Evolutionary conservation across 2,888 invertebrate species (phyloP).

Genomic region (Cactoblastis cactorum): DNA sequence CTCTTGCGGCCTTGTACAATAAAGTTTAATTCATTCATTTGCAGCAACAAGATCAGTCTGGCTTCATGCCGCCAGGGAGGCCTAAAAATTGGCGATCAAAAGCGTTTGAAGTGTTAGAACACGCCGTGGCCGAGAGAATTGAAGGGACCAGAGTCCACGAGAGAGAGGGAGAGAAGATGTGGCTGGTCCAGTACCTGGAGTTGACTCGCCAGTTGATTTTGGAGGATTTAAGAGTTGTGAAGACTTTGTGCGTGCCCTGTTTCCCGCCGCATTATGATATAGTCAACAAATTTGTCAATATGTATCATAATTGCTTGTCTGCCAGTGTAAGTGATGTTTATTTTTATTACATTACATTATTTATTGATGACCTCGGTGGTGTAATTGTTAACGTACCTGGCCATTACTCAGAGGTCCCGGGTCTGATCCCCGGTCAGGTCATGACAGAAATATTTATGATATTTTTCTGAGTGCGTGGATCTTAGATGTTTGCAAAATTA

Average conservation of each 20-base stretch:
- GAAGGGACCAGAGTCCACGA: conserved; percentile 98
- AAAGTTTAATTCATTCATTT: too few relatives aligned
- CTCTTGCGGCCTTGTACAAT: too few relatives aligned
- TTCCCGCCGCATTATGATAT: conserved; percentile 98
- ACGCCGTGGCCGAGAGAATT: conserved; percentile 89
- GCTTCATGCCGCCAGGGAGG: conserved; percentile 95
- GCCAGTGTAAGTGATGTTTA: conserved; percentile 80
- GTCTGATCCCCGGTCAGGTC: too few relatives aligned
- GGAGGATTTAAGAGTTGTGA: conserved; percentile 94
- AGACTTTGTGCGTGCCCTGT: conserved; percentile 93
- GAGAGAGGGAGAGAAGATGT: conserved; percentile 93
- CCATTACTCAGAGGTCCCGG: too few relatives aligned
- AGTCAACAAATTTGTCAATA: conserved; percentile 91
- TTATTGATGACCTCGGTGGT: too few relatives aligned
- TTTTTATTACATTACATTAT: background rate
- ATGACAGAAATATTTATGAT: too few relatives aligned
- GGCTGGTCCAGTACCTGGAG: conserved; percentile 97
- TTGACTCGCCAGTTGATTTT: conserved; percentile 90
- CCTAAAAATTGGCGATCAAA: conserved; percentile 95
- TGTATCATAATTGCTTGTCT: conserved; percentile 95
- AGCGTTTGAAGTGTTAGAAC: conserved; percentile 89
- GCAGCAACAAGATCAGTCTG: conserved; percentile 87
- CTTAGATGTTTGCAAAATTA: too few relatives aligned
- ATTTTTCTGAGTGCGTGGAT: too few relatives aligned
- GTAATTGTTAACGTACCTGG: too few relatives aligned